phyloP scores from a whole-genome alignment of 2,113 vertebrate species.

The Ochotona princeps region DNA sequence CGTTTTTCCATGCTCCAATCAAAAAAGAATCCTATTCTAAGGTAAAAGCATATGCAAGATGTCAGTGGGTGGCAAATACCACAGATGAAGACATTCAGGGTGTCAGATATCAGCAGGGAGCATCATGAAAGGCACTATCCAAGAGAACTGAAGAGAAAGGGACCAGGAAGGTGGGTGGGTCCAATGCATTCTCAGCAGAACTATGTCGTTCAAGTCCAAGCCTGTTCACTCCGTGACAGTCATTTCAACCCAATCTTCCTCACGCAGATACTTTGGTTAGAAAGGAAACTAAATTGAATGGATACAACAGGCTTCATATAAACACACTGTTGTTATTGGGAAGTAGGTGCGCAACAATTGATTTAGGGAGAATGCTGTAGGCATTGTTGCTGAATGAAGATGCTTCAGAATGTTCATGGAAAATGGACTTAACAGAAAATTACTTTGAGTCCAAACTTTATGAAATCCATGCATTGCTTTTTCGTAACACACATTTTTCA shows the following conservation, averaged over 20 bases:
- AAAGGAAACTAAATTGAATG: not conserved
- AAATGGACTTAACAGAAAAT: too few species aligned
- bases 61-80: conserved; percentile 55
- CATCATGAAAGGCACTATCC: conserved; percentile 44
- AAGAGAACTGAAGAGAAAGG: conserved; percentile 24
- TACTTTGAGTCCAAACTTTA: too few species aligned
- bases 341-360: not conserved
- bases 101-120: conserved; percentile 4
- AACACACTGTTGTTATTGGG: not conserved
- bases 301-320: not conserved
- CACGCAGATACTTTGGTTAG: not conserved
- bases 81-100: not conserved
- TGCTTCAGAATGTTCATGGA: too few species aligned
- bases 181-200: conserved; percentile 10
- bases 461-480: too few species aligned
- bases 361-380: not conserved
- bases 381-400: not conserved
- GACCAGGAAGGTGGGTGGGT: not conserved
- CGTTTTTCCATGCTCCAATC: not conserved
- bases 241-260: not conserved
- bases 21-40: conserved; percentile 53
- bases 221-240: not conserved
- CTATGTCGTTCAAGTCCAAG: not conserved
- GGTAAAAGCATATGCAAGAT: conserved; percentile 45
- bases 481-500: too few species aligned